A percentile compares a stretch with the other conserved stretches of the same genome.
phyloP scores from a whole-genome alignment of 2,888 invertebrate genomes.

The Heteromyza rotundicornis region DNA sequence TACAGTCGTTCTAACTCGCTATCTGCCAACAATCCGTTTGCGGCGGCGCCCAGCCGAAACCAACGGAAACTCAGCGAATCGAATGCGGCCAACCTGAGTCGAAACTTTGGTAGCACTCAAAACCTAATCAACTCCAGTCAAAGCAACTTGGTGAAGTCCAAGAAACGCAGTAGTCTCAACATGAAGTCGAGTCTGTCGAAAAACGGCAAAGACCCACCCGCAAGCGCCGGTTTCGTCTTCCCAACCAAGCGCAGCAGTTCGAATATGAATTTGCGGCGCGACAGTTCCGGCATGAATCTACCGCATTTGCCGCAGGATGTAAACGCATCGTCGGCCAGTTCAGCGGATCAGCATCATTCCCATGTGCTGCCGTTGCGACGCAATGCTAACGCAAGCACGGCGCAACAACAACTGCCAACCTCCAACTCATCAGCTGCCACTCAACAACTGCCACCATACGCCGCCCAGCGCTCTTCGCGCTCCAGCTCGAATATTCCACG shows the following conservation, averaged over 20 bases:
- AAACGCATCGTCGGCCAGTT: slow-evolving; percentile 31
- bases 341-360: slow-evolving; percentile 25
- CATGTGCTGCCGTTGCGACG: slow-evolving; percentile 25
- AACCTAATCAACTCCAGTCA: slow-evolving; percentile 60
- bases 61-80: slow-evolving; percentile 50
- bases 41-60: slow-evolving; percentile 40
- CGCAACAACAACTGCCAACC: slow-evolving; percentile 29
- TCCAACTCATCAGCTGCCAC: slow-evolving; percentile 43
- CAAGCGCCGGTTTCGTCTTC: slow-evolving; percentile 23
- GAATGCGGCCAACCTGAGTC: slow-evolving; percentile 50
- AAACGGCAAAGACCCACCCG: slow-evolving; percentile 49
- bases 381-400: slow-evolving; percentile 35
- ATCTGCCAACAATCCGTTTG: slow-evolving; percentile 51
- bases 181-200: slow-evolving; percentile 51
- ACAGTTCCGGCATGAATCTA: slow-evolving; percentile 42
- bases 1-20: slow-evolving; percentile 58
- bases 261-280: slow-evolving; percentile 57
- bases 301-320: slow-evolving; percentile 30
- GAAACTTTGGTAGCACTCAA: slow-evolving; percentile 62
- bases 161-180: slow-evolving; percentile 61
- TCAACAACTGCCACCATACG: slow-evolving; percentile 35
- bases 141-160: slow-evolving; percentile 57
- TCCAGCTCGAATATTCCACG: slow-evolving; percentile 61
- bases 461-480: slow-evolving; percentile 43
- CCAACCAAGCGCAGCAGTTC: slow-evolving; percentile 54